Conservation (phyloP, 2,797 vertebrate species). For the Falco novaeseelandiae region DNA sequence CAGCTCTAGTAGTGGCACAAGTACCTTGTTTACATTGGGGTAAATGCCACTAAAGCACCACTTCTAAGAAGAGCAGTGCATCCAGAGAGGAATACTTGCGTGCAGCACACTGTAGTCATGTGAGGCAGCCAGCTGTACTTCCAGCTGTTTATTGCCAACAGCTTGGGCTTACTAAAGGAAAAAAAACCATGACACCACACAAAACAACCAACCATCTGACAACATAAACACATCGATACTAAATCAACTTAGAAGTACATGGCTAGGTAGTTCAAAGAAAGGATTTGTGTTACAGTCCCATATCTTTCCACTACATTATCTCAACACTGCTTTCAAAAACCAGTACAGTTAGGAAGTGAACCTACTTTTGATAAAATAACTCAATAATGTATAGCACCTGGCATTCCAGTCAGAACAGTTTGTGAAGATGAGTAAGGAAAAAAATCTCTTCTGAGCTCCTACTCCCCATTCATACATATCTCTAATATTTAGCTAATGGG, state of each 20-base stretch:
- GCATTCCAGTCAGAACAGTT: neutral
- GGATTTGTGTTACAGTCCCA: neutral
- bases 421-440: neutral
- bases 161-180: neutral
- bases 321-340: neutral
- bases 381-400: neutral
- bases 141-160: neutral
- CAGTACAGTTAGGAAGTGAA: neutral
- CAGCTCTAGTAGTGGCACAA: rapidly evolving
- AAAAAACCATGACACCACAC: neutral
- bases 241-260: neutral
- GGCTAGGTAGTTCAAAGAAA: neutral
- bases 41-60: rapidly evolving
- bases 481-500: neutral
- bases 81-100: neutral
- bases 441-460: neutral
- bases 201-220: neutral
- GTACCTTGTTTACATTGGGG: neutral
- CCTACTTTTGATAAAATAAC: neutral
- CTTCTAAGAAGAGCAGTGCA: neutral
- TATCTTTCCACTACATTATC: neutral
- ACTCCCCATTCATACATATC: neutral
- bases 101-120: neutral
- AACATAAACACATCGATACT: neutral
- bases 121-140: neutral